Evolutionary conservation across 2,888 invertebrate genomes (phyloP).

Genomic region (Dorcus parallelipipedus): DNA sequence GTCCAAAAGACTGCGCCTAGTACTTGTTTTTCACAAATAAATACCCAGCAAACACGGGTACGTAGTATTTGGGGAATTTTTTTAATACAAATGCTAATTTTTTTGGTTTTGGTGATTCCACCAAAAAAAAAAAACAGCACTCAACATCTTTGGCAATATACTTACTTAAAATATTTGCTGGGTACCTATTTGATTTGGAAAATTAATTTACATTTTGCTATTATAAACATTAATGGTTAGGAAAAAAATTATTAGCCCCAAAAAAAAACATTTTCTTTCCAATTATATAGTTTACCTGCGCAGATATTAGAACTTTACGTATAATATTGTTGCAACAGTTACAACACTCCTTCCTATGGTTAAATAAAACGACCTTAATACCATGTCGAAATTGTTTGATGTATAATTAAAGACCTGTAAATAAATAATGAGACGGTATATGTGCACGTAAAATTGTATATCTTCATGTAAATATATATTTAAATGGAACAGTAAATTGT

Average conservation of each 20-base stretch:
- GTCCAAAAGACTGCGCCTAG: neutral
- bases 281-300: no score
- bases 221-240: neutral
- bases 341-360: no score
- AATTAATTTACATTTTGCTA: neutral
- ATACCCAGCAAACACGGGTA: neutral
- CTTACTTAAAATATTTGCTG: neutral
- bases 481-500: neutral
- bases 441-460: conserved; percentile 22
- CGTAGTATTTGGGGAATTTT: neutral
- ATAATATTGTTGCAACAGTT: no score
- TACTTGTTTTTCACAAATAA: neutral
- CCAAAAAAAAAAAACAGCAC: no score
- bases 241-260: neutral
- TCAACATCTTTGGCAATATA: no score
- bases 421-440: conserved; percentile 10
- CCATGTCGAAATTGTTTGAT: no score
- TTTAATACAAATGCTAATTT: no score
- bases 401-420: conserved; percentile 5
- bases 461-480: conserved; percentile 23
- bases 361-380: no score
- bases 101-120: no score
- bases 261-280: neutral
- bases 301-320: no score
- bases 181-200: no score